Evolutionary conservation across 2,888 invertebrate species (phyloP), one percentile per base, ranked within the genome.

Genomic region (Cabera pusaria): DNA sequence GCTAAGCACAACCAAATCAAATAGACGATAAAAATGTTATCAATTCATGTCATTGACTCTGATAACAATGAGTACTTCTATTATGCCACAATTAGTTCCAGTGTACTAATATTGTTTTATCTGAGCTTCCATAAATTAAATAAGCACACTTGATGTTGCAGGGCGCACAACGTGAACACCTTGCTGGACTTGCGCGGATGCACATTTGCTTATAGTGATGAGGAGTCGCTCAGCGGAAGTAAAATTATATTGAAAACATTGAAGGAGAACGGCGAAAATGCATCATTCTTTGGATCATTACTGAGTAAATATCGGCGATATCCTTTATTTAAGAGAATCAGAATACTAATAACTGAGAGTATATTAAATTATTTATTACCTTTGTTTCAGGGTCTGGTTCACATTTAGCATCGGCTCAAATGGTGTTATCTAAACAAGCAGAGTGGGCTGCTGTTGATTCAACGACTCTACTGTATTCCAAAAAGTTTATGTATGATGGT

Each of bases 391-490:
- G 72, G 64, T 90, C 91, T 61, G 92, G 92, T 26, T 91, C 91
- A 27, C 92, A 93, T 70, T 74, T 91, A 54, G 85, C 90, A 11
- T 91, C 92, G 9, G 90, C 92, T 35, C 88, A 91, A 67, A 91
- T 91, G 91, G 91, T 93, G 8, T 62, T 91, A 41, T 81, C 90
- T 18, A 91, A 91, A 59, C 90, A 90, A 64, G 92, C 90, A 5
- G 92, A 92, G 41, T 92, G 91, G 70, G 92, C 92, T n/a, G 90
- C 92, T 17, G 90, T 93, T 24, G 92, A 92, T 66, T 91, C 92
- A 6, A 91, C 90, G 22, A 90, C 91, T 14, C 78, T 93, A 5
- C 63, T 89, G 3, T 87, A 86, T 49, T 87, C 90, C 38, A 90
- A 90, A 55, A 86, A 86, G 51, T 84, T 80, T 49, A 86, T 92